Evolutionary conservation across 92 coral and sea anemone species (phyloP).

Genomic region (Epizoanthus illoricatus): DNA sequence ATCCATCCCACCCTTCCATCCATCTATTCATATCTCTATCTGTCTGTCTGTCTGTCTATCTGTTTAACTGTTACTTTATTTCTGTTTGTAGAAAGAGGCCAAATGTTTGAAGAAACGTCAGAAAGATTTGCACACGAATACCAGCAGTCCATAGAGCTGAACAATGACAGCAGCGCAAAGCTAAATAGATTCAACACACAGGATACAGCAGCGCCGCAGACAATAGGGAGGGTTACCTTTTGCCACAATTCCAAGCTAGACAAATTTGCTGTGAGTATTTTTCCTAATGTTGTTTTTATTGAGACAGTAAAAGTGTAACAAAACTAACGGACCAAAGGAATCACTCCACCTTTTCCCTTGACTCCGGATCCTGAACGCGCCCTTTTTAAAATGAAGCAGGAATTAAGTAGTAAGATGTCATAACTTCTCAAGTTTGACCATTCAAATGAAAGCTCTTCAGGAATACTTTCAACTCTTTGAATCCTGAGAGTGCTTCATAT

Average conservation of each 20-base stretch:
- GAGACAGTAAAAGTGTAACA: not conserved
- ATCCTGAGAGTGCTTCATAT: too few species aligned
- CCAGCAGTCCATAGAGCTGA: not conserved
- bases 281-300: not conserved
- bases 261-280: constrained; percentile 39
- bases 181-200: not conserved
- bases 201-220: constrained; percentile 14
- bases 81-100: constrained; percentile 9
- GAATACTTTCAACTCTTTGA: too few species aligned
- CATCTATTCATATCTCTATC: too few species aligned
- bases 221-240: constrained; percentile 64
- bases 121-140: constrained; percentile 31
- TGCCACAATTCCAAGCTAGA: constrained; percentile 62
- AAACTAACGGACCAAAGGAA: too few species aligned
- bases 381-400: too few species aligned
- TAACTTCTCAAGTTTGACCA: too few species aligned
- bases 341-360: too few species aligned
- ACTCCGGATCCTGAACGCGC: too few species aligned
- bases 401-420: too few species aligned
- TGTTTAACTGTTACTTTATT: not conserved
- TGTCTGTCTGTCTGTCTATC: too few species aligned
- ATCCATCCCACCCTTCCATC: too few species aligned
- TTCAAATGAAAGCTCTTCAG: too few species aligned
- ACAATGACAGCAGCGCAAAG: not conserved
- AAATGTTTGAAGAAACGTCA: constrained; percentile 5